A percentile compares a stretch with the other conserved stretches of the same genome.
Conservation (phyloP, 37 sponge, comb jelly and placozoan genomes). For the Crambe crambe region DNA sequence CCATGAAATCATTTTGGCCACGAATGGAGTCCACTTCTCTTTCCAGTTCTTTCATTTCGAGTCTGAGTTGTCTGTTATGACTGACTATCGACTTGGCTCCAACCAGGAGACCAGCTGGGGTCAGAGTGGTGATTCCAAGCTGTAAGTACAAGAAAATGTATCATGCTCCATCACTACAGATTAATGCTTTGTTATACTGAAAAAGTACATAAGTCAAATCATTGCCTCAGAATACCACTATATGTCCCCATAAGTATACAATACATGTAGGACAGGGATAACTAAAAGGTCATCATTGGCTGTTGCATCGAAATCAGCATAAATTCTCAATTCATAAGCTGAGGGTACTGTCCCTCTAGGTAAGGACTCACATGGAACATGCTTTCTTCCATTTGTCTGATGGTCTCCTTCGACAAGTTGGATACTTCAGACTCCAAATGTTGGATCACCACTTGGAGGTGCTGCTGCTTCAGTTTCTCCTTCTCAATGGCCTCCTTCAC, state of each 20-base stretch:
- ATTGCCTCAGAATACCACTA: conserved; percentile 1
- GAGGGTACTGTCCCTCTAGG: neutral
- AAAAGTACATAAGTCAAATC: neutral
- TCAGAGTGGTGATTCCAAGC: conserved; percentile 67
- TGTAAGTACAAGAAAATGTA: too few species aligned
- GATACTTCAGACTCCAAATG: conserved; percentile 65
- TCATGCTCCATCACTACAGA: neutral
- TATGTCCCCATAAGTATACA: neutral
- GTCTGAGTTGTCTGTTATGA: conserved; percentile 71
- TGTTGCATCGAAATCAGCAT: neutral
- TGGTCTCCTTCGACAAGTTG: conserved; percentile 39
- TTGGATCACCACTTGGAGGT: conserved; percentile 46
- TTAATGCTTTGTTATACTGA: neutral
- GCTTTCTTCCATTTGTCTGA: conserved; percentile 52
- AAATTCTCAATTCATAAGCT: neutral
- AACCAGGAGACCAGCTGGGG: conserved; percentile 65
- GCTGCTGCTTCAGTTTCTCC: conserved; percentile 66
- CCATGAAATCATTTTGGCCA: conserved; percentile 56
- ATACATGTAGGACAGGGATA: conserved; percentile 4
- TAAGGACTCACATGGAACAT: conserved; percentile 41
- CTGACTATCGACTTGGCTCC: conserved; percentile 74
- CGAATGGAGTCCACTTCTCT: conserved; percentile 36
- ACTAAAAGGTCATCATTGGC: conserved; percentile 5
- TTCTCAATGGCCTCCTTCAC: conserved; percentile 58
- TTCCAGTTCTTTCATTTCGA: conserved; percentile 59